A percentile compares a stretch with the other conserved stretches of the same genome.
Evolutionary conservation across 2,113 vertebrate species (phyloP).

Genomic region (Ranitomeya variabilis): DNA sequence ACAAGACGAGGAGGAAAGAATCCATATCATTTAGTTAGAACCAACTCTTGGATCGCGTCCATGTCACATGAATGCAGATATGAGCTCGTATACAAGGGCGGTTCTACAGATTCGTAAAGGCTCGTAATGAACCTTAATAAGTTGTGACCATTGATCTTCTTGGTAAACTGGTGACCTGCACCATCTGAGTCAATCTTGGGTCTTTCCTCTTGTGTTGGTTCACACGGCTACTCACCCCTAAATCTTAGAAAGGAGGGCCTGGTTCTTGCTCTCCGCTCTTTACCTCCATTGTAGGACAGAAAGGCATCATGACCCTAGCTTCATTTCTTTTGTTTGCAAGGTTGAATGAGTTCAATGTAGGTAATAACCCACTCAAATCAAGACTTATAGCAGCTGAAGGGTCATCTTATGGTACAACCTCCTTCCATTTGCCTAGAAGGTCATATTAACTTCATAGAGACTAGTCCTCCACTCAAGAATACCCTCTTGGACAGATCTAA

Average conservation of each 20-base stretch:
- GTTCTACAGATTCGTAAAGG: background rate
- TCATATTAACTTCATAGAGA: background rate
- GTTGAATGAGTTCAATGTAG: background rate
- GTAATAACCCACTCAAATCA: background rate
- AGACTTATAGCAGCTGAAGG: background rate
- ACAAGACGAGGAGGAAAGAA: background rate
- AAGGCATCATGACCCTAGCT: background rate
- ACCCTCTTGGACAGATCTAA: no score
- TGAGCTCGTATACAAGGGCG: background rate
- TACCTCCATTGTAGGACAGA: background rate
- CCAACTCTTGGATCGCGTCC: background rate
- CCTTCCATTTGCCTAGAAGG: background rate
- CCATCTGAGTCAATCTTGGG: no score
- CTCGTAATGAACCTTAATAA: background rate
- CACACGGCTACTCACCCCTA: background rate
- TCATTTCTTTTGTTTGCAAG: background rate
- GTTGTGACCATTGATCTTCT: background rate
- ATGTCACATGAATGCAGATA: background rate
- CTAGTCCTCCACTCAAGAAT: background rate
- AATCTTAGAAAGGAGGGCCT: background rate
- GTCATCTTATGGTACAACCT: background rate
- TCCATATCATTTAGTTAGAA: background rate
- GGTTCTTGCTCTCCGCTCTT: background rate
- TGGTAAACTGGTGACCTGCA: background rate
- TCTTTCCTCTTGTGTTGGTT: background rate